Base-by-base conservation (phyloP, 2,113 vertebrate species). In the Miniopterus natalensis region DNA sequence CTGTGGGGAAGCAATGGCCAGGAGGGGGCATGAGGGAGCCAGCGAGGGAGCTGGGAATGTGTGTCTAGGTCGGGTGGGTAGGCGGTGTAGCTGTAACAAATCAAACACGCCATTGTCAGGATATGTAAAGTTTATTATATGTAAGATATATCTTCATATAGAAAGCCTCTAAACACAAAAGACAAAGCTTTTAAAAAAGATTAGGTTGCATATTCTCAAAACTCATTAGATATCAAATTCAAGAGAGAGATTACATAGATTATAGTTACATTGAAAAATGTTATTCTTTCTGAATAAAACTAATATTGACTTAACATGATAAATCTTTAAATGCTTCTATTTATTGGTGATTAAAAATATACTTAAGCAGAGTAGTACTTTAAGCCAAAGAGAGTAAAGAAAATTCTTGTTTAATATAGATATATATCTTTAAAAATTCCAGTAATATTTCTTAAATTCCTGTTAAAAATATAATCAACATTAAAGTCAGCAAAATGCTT, bases 401-500 rank as follows among this genome's bases (percentile, higher is more conserved):
- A 96, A 96, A 90, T 61, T 86, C 75, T 96, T 96, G 84, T 94
- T 94, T 96, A 68, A 94, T 92, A 95, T 80, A 77, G 40, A 89
- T 47, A 87, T 79, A 92, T 94, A 91, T 84, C 73, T 86, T 92
- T 47, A 36, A 97, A 92, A 96, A 92, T 97, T 97, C 96, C 96
- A 97, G 96, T 97, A 97, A 97, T 92, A 95, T 94, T 86, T 96
- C 73, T 95, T 96, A 96, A 97, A 97, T 95, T 96, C 96, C 92
- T 96, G 73, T 73, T 97, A 95, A 98, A 95, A 95, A 95, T 94
- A 97, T 94, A 96, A 95, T 96, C 92, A 96, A n/a, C 75, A 95
- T 96, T 96, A 93, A 92, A 97, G 97, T 96, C 96, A 96, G 92
- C 73, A 90, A 93, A 95, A 96, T 84, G 81, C 40, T 75, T 83